A percentile compares a stretch with the other conserved stretches of the same genome.
phyloP scores from a whole-genome alignment of 2,888 invertebrate genomes.

The Vesta saturnalis region DNA sequence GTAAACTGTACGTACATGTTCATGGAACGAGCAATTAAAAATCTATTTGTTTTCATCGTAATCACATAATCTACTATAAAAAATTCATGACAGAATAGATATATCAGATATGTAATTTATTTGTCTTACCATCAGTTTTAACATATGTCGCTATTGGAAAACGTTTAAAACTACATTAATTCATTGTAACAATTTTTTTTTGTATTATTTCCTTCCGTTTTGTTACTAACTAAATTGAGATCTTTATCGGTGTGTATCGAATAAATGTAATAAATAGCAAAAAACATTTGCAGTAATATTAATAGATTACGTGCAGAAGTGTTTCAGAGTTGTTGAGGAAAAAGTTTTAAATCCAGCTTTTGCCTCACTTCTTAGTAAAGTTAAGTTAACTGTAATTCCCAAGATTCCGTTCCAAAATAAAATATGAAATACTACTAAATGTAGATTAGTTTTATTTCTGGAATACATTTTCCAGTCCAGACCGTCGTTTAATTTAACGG shows the following conservation, averaged over 20 bases:
- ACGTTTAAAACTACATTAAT: constrained; percentile 38
- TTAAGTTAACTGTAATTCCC: constrained; percentile 44
- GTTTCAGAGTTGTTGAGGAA: constrained; percentile 32
- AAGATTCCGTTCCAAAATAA: constrained; percentile 44
- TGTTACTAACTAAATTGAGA: constrained; percentile 27
- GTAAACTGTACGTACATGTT: background rate
- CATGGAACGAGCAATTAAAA: background rate
- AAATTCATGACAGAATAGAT: constrained; percentile 1
- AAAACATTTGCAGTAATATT: constrained; percentile 39
- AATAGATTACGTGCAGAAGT: constrained; percentile 49
- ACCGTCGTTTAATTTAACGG: constrained; percentile 55
- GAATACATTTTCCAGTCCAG: constrained; percentile 55
- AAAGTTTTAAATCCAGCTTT: constrained; percentile 48
- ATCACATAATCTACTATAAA: background rate
- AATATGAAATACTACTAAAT: constrained; percentile 56
- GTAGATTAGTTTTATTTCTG: constrained; percentile 57
- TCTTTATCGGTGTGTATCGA: constrained; percentile 14
- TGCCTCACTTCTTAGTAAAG: constrained; percentile 45
- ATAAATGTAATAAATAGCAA: constrained; percentile 3
- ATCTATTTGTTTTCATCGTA: constrained; percentile 3
- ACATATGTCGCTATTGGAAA: constrained; percentile 28
- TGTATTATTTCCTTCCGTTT: constrained; percentile 28
- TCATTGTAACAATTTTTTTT: constrained; percentile 28
- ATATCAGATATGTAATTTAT: constrained; percentile 3
- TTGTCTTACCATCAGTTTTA: background rate